Percentiles rank a stretch among this genome's conserved stretches.
These are phyloP conservation scores for Acleris literana DNA, from an alignment of 2,888 invertebrate species.

Conservation along the genomic window DNA sequence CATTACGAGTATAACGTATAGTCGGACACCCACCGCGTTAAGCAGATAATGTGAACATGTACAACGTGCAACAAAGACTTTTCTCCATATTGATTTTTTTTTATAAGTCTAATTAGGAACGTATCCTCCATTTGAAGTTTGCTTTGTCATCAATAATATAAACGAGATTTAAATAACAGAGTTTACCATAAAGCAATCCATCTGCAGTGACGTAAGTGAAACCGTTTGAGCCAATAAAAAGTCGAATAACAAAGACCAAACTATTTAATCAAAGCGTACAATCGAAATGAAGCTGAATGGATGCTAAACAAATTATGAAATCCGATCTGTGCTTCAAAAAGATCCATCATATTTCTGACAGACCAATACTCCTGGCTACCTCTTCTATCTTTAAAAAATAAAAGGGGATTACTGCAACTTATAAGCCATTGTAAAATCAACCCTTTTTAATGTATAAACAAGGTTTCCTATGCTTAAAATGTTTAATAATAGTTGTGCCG, in stretches of 20 bases:
- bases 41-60: no score
- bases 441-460: no score
- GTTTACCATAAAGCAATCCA: background rate
- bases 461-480: no score
- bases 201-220: conserved; percentile 21
- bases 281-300: conserved; percentile 64
- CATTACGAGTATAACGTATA: no score
- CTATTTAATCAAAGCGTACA: conserved; percentile 73
- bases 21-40: no score
- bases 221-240: conserved; percentile 32
- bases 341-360: conserved; percentile 78
- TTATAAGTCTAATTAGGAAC: no score
- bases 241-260: conserved; percentile 53
- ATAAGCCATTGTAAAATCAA: no score
- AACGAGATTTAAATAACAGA: conserved; percentile 4
- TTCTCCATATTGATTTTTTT: no score
- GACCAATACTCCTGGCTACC: conserved; percentile 57
- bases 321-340: conserved; percentile 62
- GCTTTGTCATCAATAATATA: background rate
- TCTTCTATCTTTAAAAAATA: conserved; percentile 19
- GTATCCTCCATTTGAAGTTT: no score
- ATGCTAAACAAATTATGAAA: conserved; percentile 78
- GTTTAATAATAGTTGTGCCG: no score
- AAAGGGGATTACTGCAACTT: no score
- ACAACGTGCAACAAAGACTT: no score